Conservation (phyloP, 64 coral and sea anemone genomes). For the Montipora foliosa region DNA sequence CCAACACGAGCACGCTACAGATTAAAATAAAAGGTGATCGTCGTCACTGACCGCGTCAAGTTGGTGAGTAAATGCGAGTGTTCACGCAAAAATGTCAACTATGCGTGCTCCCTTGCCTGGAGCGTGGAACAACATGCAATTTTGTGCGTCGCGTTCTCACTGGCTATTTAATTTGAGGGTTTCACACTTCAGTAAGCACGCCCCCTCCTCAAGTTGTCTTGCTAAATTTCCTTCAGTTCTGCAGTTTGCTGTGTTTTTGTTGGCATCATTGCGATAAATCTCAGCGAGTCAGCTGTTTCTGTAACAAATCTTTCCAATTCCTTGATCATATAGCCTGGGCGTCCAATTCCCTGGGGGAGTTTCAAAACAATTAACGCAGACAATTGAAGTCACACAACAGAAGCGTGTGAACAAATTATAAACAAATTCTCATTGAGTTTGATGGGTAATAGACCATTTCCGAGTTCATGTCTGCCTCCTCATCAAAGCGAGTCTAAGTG, state of each 20-base stretch:
- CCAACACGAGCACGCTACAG: neutral
- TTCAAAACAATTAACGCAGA: conserved; percentile 54
- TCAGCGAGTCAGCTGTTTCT: neutral
- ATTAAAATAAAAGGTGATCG: neutral
- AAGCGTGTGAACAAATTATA: conserved; percentile 46
- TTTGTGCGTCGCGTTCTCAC: neutral
- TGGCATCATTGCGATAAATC: neutral
- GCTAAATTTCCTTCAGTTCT: neutral
- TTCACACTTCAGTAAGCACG: conserved; percentile 1
- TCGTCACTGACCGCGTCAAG: neutral
- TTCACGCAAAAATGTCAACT: conserved; percentile 21
- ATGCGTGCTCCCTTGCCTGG: neutral
- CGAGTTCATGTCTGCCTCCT: too few relatives aligned
- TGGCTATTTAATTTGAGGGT: neutral
- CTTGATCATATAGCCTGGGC: conserved; percentile 19
- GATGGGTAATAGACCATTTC: too few relatives aligned
- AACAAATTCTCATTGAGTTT: conserved; percentile 24
- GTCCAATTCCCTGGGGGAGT: conserved; percentile 53
- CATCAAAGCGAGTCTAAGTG: too few relatives aligned
- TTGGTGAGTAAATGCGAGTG: neutral
- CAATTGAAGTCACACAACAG: conserved; percentile 57
- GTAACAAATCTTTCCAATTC: neutral
- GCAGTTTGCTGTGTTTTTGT: neutral
- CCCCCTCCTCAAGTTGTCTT: neutral
- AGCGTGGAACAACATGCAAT: neutral